Evolutionary conservation across 2,113 vertebrate species (phyloP), one percentile per base, ranked within the genome.

Genomic region (Nothoprocta perdicaria): DNA sequence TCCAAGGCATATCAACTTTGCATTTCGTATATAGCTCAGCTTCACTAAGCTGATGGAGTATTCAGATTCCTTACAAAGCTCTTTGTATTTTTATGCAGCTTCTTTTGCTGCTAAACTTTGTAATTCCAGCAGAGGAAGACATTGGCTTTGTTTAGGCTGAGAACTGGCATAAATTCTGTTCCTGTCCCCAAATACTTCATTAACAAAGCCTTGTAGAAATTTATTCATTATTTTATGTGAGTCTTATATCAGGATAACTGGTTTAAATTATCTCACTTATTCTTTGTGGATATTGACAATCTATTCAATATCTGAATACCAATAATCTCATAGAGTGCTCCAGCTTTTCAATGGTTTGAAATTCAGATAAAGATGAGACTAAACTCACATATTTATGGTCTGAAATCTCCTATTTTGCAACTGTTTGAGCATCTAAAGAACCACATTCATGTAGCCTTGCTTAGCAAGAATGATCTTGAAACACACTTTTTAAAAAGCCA

Each of bases 341-440:
- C 48, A 65, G 55, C 22, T 68, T 53, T 88, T 75, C 57, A 2
- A 19, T 80, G 79, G 68, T 92, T 69, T 76, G 71, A 87, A 80
- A 83, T 71, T 65, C 76, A 91, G 84, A 65, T 3, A 68, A 69
- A 83, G 91, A 89, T 78, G 81, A 93, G 63, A 46, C 46, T 50
- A 65, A 88, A 53, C 21, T 87, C 60, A 83, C 26, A 80, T 78
- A 80, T 61, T 91, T 91, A 74, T 92, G 65, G 72, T 77, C 75
- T 95, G 72, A 84, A 85, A 61, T 83, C 46, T 23, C 31, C 19
- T 92, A 41, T 92, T 94, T 88, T 92, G 77, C 58, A 86, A 84
- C 48, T 3, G 0, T 80, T 79, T 86, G 61, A 81, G 61, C 45
- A 48, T 58, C 40, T 22, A 24, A 65, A 81, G 46, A 90, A 58